Base-by-base conservation (phyloP, 2,888 invertebrate species). In the Mechanitis mazaeus region DNA sequence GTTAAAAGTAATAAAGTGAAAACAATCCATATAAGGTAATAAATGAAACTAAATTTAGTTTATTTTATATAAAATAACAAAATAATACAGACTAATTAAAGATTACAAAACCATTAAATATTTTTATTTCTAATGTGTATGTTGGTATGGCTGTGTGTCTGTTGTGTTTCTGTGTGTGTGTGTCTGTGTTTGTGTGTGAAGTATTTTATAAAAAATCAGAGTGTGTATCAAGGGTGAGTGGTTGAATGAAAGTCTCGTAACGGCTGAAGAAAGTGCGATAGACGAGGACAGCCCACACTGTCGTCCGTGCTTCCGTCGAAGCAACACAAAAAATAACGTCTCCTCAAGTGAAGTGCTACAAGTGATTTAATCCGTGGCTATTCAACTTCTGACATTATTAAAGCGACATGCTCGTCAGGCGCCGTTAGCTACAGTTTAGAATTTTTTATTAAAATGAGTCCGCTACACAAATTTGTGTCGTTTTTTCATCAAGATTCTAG, bases 381-480 rank as follows among this genome's bases (percentile, higher is more conserved):
- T 67, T 59, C 65, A 63, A 66, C 68, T 64, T 60, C 45, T 53
- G 11, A 53, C 56, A 58, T 6, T 35, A 35, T 47, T n/a, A 1
- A n/a, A 20, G 2, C n/a, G 64, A 61, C 61, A 68, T 67, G 67
- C 61, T 59, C 61, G 59, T 54, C 33, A 31, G 56, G 42, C 59
- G 20, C 28, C 45, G 20, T 55, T 57, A n/a, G 35, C 2, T 35
- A 5, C 35, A 35, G 35, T 5, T 35, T 35, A 35, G 35, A 6
- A 54, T 63, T 56, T 57, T 12, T 45, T 11, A 46, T n/a, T 33
- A 64, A 31, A 60, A 93, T 93, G 92, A 92, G 92, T 73, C 92
- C 93, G 45, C 78, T 93, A 54, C 91, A 93, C 70, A 91, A 91
- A 76, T 87, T 93, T 59, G 92, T 92, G 67, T 92, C 93, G 61